Evolutionary conservation across 2,797 vertebrate species (phyloP).

Genomic region (Heteromormyrus szaboi): DNA sequence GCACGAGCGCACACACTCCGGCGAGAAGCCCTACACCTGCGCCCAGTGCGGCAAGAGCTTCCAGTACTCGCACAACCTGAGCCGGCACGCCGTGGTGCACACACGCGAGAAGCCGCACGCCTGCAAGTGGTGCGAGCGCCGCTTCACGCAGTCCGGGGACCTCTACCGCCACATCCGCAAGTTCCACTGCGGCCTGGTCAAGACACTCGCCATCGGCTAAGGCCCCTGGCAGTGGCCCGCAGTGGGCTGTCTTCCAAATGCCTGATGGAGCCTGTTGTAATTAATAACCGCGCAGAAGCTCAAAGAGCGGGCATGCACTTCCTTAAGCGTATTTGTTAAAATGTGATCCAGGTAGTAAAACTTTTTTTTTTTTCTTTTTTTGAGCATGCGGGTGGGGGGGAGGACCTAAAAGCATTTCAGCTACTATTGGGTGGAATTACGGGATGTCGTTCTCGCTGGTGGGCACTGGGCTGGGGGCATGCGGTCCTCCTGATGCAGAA

Average conservation of each 20-base stretch:
- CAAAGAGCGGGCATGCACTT: neutral
- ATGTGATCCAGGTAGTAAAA: constrained; percentile 3
- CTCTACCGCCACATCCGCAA: constrained; percentile 97
- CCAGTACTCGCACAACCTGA: constrained; percentile 99
- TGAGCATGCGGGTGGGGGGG: neutral
- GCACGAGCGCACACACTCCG: constrained; percentile 97
- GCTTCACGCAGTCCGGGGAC: constrained; percentile 97
- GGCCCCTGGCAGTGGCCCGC: constrained; percentile 34
- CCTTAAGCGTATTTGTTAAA: neutral
- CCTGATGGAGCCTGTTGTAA: neutral
- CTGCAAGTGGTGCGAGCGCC: constrained; percentile 95
- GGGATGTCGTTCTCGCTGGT: neutral
- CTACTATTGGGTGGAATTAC: neutral
- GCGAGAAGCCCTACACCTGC: constrained; percentile 99
- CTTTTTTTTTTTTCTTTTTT: neutral
- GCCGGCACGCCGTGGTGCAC: constrained; percentile 96
- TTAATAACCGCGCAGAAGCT: constrained; percentile 1
- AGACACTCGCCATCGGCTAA: constrained; percentile 75
- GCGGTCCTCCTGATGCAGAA: neutral
- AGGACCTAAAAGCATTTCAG: neutral
- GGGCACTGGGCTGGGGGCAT: neutral
- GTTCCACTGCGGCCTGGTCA: constrained; percentile 95
- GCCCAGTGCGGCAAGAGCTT: constrained; percentile 99
- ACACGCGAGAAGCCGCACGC: constrained; percentile 95
- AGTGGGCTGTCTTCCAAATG: neutral